Evolutionary conservation across 2,797 vertebrate species (phyloP), one percentile per base, ranked within the genome.

Genomic region (Merluccius polli): DNA sequence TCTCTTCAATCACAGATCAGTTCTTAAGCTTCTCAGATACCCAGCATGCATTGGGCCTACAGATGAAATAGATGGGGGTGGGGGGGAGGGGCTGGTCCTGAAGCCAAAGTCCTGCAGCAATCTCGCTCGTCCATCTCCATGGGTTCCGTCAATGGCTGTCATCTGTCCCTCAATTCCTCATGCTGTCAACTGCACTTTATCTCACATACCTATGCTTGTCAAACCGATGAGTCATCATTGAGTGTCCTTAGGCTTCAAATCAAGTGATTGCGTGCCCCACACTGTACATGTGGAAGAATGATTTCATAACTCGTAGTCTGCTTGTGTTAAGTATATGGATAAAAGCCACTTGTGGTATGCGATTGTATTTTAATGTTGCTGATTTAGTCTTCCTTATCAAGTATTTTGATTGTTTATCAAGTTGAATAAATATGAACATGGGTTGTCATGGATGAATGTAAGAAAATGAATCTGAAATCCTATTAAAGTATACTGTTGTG

Each of bases 21-120:
- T 93, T 93, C 88, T 91, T 91, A 92, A 89, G 83, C 87, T 90
- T 89, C 82, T 89, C 91, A 87, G 92, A 93, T 89, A 89, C 87
- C 89, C 93, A 93, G 90, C 89, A 92, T 91, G 88, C 90, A 87
- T 91, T 93, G 88, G 90, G 87, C 82, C 89, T 94, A 84, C 90
- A 89, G 85, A 81, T 92, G 89, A 88, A 92, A 81, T 93, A 91
- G 83, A 80, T 84, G 80, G 83, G 85, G 85, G 82, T 82, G 82
- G 81, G 75, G 83, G 72, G 63, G 33, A 21, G 71, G 77, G 79
- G 83, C 75, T 85, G 77, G 71, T 80, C 79, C 77, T 73, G 78
- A 84, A 15, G 27, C 85, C 87, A 78, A 71, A 72, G 82, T 83
- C 73, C 33, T 7, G 78, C 24, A 88, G 76, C 75, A 79, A 16